Evolutionary conservation across 2,797 vertebrate genomes (phyloP).

Genomic region (Myotis findleyi): DNA sequence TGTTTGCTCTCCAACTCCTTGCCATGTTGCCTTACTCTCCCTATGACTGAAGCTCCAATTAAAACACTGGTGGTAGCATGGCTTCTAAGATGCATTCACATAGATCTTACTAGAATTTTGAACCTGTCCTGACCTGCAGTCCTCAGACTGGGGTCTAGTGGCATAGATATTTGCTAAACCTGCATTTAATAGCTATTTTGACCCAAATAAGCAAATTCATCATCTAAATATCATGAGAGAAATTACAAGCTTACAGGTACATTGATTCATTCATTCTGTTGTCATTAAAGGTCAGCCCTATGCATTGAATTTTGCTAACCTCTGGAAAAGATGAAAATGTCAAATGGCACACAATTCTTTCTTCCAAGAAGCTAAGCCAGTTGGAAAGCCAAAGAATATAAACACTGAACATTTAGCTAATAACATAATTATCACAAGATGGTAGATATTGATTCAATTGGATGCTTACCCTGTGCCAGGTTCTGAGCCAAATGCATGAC

Average conservation of each 20-base stretch:
- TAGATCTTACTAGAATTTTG: not conserved
- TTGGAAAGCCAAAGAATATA: not conserved
- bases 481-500: not conserved
- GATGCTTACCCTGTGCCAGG: not conserved
- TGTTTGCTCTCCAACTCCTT: not conserved
- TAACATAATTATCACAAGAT: slow-evolving; percentile 23
- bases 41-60: not conserved
- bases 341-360: not conserved
- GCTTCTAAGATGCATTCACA: not conserved
- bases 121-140: not conserved
- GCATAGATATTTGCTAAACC: not conserved
- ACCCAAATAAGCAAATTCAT: slow-evolving; percentile 19
- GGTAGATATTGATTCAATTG: slow-evolving; percentile 11
- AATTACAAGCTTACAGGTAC: slow-evolving; percentile 26
- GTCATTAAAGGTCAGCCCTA: not conserved
- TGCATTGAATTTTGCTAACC: not conserved
- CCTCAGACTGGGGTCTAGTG: not conserved
- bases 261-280: not conserved
- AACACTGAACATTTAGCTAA: not conserved
- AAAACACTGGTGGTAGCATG: not conserved
- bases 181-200: slow-evolving; percentile 34
- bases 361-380: not conserved
- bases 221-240: slow-evolving; percentile 11
- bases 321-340: slow-evolving; percentile 21
- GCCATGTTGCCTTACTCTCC: not conserved